Conservation (phyloP, 2,797 vertebrate genomes). For the Odontamblyopus rebecca region DNA sequence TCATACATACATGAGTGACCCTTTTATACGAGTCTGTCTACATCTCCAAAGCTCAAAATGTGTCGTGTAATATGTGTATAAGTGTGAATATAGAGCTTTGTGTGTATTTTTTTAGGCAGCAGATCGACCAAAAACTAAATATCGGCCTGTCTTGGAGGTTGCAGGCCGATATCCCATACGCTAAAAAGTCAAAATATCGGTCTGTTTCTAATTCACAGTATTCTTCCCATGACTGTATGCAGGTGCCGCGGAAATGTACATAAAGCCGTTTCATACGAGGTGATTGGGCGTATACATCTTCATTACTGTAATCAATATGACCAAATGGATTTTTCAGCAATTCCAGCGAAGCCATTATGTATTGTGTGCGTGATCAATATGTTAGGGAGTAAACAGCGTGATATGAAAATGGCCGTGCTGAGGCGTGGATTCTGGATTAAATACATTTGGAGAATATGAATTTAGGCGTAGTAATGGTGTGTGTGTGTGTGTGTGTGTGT, state of each 20-base stretch:
- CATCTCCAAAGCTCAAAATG: no score
- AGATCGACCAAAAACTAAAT: no score
- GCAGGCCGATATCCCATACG: no score
- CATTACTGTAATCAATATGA: constrained; percentile 67
- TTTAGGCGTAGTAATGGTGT: constrained; percentile 44
- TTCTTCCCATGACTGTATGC: no score
- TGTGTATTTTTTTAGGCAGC: no score
- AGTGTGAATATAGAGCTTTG: no score
- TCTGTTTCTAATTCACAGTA: no score
- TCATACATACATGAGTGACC: no score
- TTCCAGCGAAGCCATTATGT: constrained; percentile 62
- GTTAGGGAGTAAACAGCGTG: constrained; percentile 45
- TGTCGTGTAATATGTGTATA: no score
- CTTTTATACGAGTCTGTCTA: no score
- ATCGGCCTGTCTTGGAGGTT: no score
- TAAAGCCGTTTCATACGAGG: constrained; percentile 50
- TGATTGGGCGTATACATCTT: constrained; percentile 72
- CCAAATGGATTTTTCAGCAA: constrained; percentile 63
- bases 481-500: neutral
- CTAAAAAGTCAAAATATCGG: no score
- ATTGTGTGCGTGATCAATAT: constrained; percentile 63
- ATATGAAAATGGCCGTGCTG: constrained; percentile 26
- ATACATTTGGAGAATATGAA: constrained; percentile 34
- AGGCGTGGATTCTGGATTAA: constrained; percentile 45
- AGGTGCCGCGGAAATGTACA: constrained; percentile 31